Percentiles rank a stretch among this genome's conserved stretches.
Evolutionary conservation across 2,113 vertebrate genomes (phyloP).

Genomic region (Gallinago undulata): DNA sequence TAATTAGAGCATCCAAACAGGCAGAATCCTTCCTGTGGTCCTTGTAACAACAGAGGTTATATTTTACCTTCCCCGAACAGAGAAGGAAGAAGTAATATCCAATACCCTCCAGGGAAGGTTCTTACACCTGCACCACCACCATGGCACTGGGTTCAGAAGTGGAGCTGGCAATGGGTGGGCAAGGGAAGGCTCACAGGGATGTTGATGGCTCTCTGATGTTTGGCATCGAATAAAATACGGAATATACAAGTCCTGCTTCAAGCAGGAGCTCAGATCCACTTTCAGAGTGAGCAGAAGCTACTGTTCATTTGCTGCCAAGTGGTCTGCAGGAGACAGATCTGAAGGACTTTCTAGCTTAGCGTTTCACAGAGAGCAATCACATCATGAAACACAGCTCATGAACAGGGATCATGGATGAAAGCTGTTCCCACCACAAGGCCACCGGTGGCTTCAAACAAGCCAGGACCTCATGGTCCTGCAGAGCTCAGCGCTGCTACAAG

Average conservation of each 20-base stretch:
- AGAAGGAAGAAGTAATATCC: not conserved
- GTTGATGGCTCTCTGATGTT: not conserved
- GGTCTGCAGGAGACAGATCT: not conserved
- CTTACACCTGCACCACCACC: too few relatives aligned
- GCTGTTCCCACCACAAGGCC: not conserved
- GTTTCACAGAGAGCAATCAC: not conserved
- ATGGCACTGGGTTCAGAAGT: not conserved
- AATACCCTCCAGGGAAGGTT: accelerated
- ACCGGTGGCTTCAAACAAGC: not conserved
- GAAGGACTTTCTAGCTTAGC: not conserved
- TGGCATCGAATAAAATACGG: not conserved
- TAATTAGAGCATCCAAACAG: not conserved
- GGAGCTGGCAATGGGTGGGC: not conserved
- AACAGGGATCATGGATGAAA: not conserved
- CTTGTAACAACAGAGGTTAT: not conserved
- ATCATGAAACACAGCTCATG: not conserved
- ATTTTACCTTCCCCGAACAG: not conserved
- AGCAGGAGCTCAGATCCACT: not conserved
- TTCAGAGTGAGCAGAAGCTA: not conserved
- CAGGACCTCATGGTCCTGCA: not conserved
- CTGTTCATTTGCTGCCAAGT: not conserved
- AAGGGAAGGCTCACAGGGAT: not conserved
- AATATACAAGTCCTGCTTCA: not conserved
- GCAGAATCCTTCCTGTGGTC: not conserved
- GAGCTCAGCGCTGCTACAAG: not conserved